phyloP scores from a whole-genome alignment of 2,113 vertebrate species.

The Nettapus auritus region DNA sequence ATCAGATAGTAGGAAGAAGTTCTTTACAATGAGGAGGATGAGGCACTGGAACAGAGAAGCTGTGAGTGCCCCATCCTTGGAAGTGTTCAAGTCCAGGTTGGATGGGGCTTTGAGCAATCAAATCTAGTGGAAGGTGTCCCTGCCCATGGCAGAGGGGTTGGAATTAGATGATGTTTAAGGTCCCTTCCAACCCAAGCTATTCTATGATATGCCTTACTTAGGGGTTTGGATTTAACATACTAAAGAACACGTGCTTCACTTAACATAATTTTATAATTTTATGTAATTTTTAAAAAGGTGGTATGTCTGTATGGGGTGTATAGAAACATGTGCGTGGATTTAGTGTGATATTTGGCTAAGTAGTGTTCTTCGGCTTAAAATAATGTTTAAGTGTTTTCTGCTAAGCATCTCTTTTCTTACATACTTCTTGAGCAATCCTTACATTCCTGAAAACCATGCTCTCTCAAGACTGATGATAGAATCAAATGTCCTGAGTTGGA shows the following conservation, averaged over 20 bases:
- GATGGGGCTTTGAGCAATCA: no score
- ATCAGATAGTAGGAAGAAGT: no score
- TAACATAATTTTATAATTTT: not conserved
- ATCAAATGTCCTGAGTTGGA: no score
- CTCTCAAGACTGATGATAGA: not conserved
- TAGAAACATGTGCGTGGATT: not conserved
- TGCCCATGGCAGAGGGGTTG: no score
- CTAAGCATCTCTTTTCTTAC: accelerated
- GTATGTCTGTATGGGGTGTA: not conserved
- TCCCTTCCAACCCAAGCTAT: no score
- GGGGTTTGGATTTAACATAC: not conserved
- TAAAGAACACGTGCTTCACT: not conserved
- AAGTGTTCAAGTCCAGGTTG: no score
- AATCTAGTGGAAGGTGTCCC: no score
- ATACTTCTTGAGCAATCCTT: not conserved
- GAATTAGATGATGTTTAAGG: no score
- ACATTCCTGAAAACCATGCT: not conserved
- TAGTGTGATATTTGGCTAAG: not conserved
- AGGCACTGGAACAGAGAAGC: no score
- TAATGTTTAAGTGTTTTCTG: not conserved
- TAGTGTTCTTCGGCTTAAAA: not conserved
- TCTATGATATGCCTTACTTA: not conserved
- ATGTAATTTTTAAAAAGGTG: not conserved
- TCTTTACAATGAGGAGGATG: no score
- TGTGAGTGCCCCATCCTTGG: no score